A percentile compares a stretch with the other conserved stretches of the same genome.
phyloP scores from a whole-genome alignment of 1,140 invertebrate species.

The Ephestia elutella region DNA sequence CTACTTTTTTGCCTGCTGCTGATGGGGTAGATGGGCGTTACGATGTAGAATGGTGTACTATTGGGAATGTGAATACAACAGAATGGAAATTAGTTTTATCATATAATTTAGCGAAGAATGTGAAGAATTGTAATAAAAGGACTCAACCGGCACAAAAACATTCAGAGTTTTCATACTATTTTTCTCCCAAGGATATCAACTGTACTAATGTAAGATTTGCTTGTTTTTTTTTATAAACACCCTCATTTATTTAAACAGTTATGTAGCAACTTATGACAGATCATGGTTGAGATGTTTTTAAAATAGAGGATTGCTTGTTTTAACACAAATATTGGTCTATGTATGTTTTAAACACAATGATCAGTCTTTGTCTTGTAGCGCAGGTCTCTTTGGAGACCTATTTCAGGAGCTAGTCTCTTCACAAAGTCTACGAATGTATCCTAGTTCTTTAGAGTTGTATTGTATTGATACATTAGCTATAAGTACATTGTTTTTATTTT shows the following conservation, averaged over 20 bases:
- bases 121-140: slow-evolving; percentile 14
- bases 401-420: too few relatives aligned
- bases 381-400: too few relatives aligned
- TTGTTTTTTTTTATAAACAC: not conserved
- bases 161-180: slow-evolving; percentile 10
- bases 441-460: too few relatives aligned
- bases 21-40: slow-evolving; percentile 36
- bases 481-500: too few relatives aligned
- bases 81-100: slow-evolving; percentile 73
- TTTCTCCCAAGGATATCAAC: slow-evolving; percentile 16
- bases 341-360: too few relatives aligned
- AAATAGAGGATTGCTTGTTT: too few relatives aligned
- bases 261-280: not conserved
- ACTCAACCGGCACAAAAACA: slow-evolving; percentile 15
- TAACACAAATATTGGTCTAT: too few relatives aligned
- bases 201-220: slow-evolving; percentile 37
- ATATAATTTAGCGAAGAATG: slow-evolving; percentile 14
- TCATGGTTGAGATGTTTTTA: too few relatives aligned
- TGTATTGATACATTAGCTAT: too few relatives aligned
- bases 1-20: slow-evolving; percentile 10
- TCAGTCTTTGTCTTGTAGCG: too few relatives aligned
- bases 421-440: too few relatives aligned
- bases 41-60: slow-evolving; percentile 36
- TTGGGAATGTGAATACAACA: slow-evolving; percentile 19
- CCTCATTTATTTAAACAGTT: not conserved